Base-by-base conservation (phyloP, 2,797 vertebrate species). In the Myotis findleyi region DNA sequence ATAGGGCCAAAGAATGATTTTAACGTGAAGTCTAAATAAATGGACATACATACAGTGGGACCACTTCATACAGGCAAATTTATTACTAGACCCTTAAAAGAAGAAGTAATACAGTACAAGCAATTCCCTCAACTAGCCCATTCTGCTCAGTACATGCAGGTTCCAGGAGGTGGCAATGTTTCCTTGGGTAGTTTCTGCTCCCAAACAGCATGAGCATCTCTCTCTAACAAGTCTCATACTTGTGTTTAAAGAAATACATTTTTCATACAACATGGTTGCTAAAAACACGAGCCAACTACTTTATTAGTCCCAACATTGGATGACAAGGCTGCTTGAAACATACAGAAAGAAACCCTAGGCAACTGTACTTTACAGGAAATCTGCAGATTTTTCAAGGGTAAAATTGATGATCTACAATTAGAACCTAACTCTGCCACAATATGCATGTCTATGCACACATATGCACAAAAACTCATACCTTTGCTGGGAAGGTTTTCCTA, bases 271-370 rank as follows among this genome's bases (percentile, higher is more conserved):
- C 11, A 92, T 51, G 6, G 3, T 90, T 95, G 82, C 55, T 85
- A 71, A 97, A 97, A 96, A 85, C 25, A 72, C 23, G 83, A 91
- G 47, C 23, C 41, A 93, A 92, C 36, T 79, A 73, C 14, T 84
- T 89, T 21, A 66, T 83, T 72, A 57, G 1, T 84, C 90, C 53
- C 23, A 87, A 84, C 53, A 84, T 8, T 84, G 49, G 25, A 92
- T 89, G 3, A 33, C 44, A 75, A 69, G 33, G 8, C 44, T 64
- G 7, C 53, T 92, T 84, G 72, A 89, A 92, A 91, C 33, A 73
- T 94, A 95, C 5, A 84, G 16, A 73, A 7, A 76, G 18, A 87
- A 94, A 90, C 0, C 84, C 8, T 80, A 91, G 9, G 53, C 20
- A 81, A 57, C 4, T 91, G 23, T 44, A 87, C 33, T 71, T 94